These are phyloP conservation scores for Apoda limacodes DNA, from an alignment of 2,888 invertebrate species.

Conservation along the genomic window DNA sequence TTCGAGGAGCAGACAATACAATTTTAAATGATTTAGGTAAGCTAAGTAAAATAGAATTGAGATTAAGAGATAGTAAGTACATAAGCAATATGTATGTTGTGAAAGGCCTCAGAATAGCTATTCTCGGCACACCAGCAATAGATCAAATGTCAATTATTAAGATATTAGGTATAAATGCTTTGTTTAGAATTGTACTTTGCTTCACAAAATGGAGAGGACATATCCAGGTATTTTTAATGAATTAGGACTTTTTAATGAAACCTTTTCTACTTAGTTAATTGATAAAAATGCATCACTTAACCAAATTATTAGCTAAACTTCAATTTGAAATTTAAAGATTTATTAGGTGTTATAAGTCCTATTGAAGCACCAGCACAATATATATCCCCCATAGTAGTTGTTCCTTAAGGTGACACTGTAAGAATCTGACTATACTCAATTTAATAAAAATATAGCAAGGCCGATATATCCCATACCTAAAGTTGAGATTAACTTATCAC, in stretches of 20 bases:
- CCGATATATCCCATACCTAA: constrained; percentile 9
- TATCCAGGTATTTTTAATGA: too few relatives aligned
- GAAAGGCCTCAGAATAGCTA: constrained; percentile 4
- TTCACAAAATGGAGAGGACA: too few relatives aligned
- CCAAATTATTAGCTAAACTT: too few relatives aligned
- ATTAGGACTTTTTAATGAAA: constrained; percentile 8
- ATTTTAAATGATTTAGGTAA: constrained; percentile 1
- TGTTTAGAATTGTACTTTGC: not conserved
- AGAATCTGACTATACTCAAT: constrained; percentile 9
- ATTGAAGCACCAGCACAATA: too few relatives aligned
- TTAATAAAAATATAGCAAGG: constrained; percentile 8
- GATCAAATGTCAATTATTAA: constrained; percentile 1
- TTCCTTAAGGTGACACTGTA: not conserved
- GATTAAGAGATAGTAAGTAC: too few relatives aligned
- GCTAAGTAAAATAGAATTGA: not conserved
- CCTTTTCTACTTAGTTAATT: constrained; percentile 6
- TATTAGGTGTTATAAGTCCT: too few relatives aligned
- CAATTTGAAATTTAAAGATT: too few relatives aligned
- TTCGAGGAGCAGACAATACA: constrained; percentile 4
- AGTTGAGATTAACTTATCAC: constrained; percentile 6
- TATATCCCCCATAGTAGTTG: too few relatives aligned
- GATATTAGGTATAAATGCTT: not conserved
- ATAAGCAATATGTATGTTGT: too few relatives aligned
- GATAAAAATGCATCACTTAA: constrained; percentile 4
- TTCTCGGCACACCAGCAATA: constrained; percentile 5